Base-by-base conservation (phyloP, 1,140 invertebrate genomes). In the Musca domestica region DNA sequence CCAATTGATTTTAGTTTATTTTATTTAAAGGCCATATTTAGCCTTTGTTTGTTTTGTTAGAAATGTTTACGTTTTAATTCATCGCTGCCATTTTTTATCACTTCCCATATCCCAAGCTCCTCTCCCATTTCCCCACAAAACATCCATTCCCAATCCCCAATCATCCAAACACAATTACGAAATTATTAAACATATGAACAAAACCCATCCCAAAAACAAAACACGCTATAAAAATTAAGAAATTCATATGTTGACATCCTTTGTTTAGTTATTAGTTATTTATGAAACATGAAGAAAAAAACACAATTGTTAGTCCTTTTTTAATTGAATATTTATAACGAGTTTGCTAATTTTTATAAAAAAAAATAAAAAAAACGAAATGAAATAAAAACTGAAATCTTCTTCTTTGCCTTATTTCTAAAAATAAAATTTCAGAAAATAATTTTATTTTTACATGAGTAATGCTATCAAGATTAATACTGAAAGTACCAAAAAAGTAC, bases 181-280 rank as follows among this genome's bases (percentile, higher is more conserved):
- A 41, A 41, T 41, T 41, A 41, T 41, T 12, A 41, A 41, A 41
- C 34, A 41, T 41, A 12, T 12, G 5, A 41, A 41, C 34, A 41
- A 41, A 41, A 41, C 34, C 12, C 34, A 41, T 41, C 34, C 10
- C 34, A 52, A 20, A 52, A 48, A 48, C 15, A 6, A n/a, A 17
- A 17, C 4, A 7, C 23, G 56, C 23, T 61, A 61, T 23, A 61
- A 61, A 23, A 61, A 7, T 61, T 17, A 19, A 27, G 23, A 23
- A 61, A 61, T 64, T 65, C n/a, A 51, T 34, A 58, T 58, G 54
- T 58, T 58, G n/a, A 58, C 54, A 58, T 30, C n/a, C 41, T 34
- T 34, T 41, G 34, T 20, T 5, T 41, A 61, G 56, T 61, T 61
- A 61, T 61, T 61, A 61, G 56, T 61, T 61, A 61, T 61, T 61